Evolutionary conservation across 1,140 invertebrate species (phyloP).

Genomic region (Drosophila sechellia): DNA sequence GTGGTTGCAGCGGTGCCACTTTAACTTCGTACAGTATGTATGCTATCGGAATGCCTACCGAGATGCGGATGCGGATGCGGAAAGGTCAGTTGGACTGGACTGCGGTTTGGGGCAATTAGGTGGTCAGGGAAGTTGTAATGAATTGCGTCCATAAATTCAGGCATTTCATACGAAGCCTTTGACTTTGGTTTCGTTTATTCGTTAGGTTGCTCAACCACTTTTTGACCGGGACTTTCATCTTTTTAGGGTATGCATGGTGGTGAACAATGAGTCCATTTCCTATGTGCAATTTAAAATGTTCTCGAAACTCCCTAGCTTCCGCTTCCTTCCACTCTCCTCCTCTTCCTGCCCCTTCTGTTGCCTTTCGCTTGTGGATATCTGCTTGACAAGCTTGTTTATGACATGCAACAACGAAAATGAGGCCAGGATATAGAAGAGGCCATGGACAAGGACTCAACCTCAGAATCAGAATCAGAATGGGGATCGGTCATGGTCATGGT

Average conservation of each 20-base stretch:
- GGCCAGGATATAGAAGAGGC: conserved; percentile 24
- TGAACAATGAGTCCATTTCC: conserved; percentile 13
- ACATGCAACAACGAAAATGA: conserved; percentile 49
- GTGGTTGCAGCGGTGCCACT: conserved; percentile 13
- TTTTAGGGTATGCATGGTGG: background rate
- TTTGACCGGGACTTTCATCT: background rate
- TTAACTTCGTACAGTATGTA: conserved; percentile 4
- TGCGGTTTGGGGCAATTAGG: background rate
- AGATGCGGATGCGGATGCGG: background rate
- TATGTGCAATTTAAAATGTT: conserved; percentile 18
- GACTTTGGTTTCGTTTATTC: too few relatives aligned
- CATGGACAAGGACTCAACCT: background rate
- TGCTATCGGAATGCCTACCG: background rate
- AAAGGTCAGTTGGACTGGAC: background rate
- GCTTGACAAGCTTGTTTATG: conserved; percentile 51
- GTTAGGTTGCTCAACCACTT: too few relatives aligned
- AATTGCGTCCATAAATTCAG: background rate
- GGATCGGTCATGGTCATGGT: conserved; percentile 8
- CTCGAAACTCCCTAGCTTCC: background rate
- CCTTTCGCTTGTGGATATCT: background rate
- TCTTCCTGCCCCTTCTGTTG: background rate
- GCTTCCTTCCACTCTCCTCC: background rate
- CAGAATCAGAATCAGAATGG: background rate
- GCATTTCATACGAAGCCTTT: background rate
- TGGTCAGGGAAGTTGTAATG: background rate